A percentile compares a stretch with the other conserved stretches of the same genome.
Evolutionary conservation across 2,113 vertebrate genomes (phyloP).

Genomic region (Tiliqua scincoides): DNA sequence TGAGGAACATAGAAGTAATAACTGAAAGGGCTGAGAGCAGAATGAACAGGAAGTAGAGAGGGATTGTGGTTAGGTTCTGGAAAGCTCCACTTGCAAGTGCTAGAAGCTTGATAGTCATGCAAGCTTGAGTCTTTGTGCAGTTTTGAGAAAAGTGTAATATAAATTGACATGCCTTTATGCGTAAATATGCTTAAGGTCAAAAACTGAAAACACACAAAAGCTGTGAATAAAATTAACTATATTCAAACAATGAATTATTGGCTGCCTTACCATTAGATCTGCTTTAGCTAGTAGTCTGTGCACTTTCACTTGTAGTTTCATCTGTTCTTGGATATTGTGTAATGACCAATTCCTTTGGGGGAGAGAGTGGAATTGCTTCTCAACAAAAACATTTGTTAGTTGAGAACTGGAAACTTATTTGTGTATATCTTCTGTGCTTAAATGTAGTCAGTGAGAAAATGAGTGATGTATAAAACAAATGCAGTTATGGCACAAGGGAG

Average conservation of each 20-base stretch:
- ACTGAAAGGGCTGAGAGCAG: too few species aligned
- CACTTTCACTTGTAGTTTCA: neutral
- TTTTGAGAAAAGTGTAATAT: neutral
- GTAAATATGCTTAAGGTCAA: neutral
- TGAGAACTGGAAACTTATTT: too few species aligned
- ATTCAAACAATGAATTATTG: neutral
- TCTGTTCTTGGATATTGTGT: neutral
- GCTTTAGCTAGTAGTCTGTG: neutral
- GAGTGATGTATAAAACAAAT: too few species aligned
- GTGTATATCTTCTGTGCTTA: too few species aligned
- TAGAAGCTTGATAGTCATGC: neutral
- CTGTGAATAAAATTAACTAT: neutral
- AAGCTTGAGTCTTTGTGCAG: neutral
- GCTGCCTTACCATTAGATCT: neutral
- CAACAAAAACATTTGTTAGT: too few species aligned
- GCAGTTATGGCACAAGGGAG: too few species aligned
- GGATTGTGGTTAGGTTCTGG: neutral
- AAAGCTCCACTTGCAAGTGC: neutral
- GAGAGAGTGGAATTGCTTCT: too few species aligned
- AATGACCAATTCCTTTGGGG: neutral
- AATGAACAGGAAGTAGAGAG: neutral
- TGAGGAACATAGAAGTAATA: neutral
- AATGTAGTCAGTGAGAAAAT: too few species aligned
- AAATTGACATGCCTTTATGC: neutral
- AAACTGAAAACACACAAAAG: neutral